Evolutionary conservation across 2,797 vertebrate species (phyloP), one percentile per base, ranked within the genome.

Genomic region (Crocidura indochinensis): DNA sequence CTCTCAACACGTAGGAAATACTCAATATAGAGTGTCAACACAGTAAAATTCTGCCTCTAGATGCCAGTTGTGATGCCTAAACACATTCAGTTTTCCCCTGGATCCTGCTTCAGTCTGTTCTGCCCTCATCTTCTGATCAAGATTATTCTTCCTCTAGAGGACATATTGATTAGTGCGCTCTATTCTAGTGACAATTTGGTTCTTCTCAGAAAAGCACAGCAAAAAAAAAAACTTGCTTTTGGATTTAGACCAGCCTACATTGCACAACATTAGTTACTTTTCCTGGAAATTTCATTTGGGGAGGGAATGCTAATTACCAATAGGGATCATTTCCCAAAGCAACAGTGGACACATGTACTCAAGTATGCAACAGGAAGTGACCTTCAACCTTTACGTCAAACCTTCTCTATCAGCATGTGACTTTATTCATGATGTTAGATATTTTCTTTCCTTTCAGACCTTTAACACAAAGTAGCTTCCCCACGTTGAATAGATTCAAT

Each of bases 121-220:
- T 53, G 27, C 11, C 31, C 53, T 83, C 22, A 65, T 29, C 12
- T 68, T 74, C 47, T 84, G 24, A 56, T 46, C 7, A 14, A 72
- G 29, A 47, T 44, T 3, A 1, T 31, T 64, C 27, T 6, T 24
- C 4, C 47, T 49, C 38, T 46, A 74, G 29, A 91, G 29, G 29
- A 20, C 7, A 67, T 49, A 88, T 88, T 77, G 69, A 91, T 85
- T 51, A 12, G 51, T 62, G 46, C 44, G 92, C 72, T 94, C 79
- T 81, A 38, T 44, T 46, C n/a, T 93, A 38, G 91, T 88, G 91
- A 95, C 76, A 62, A 53, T 44, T 49, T 77, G 75, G 20, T 53
- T 93, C 60, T 96, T 95, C 91, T 92, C 92, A 92, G 92, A 95
- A 95, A 93, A 79, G 38, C 15, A 91, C 53, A 71, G 47, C 46